Base-by-base conservation (phyloP, 2,113 vertebrate genomes). In the Tragulus kanchil region DNA sequence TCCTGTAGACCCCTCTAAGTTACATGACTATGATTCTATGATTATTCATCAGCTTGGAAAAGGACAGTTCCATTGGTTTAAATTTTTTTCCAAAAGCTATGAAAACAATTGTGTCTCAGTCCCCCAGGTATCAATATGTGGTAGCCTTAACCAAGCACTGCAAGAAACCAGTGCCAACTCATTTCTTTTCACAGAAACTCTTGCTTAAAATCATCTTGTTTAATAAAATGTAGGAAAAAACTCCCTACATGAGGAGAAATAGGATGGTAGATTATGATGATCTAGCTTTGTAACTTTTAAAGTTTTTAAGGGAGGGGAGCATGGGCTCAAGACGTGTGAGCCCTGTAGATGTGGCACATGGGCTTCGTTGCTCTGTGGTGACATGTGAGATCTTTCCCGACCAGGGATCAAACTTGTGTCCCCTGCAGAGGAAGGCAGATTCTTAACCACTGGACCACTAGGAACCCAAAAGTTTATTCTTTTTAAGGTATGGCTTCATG, bases 11-110 rank as follows among this genome's bases (percentile, higher is more conserved):
- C 1, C 13, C 17, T 15, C 21, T 19, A 45, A 73, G 52, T 83
- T 65, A 58, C 3, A 12, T 25, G 5, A 7, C 31, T 90, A 36
- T 90, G 42, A 86, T 56, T 77, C 19, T 67, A 31, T 25, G 54
- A 61, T 84, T 89, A 86, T 81, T 88, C 93, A 85, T 67, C 28
- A 85, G 56, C 96, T 59, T 93, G 5, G 42, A 31, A 87, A 92
- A 85, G 42, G 65, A 88, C 42, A 94, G 31, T 25, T 61, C 59
- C 50, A 28, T 45, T 92, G 61, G 16, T 78, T 87, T 77, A 82
- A n/a, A 48, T 4, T 14, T 6, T 50, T 56, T 90, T 26, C 23
- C 13, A 3, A 93, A 94, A 90, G 26, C 52, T 85, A 73, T 85
- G 59, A 85, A 85, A 96, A 64, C 28, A 89, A 91, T 42, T 85